phyloP scores from a whole-genome alignment of 2,888 invertebrate genomes.

The Microctonus brassicae region DNA sequence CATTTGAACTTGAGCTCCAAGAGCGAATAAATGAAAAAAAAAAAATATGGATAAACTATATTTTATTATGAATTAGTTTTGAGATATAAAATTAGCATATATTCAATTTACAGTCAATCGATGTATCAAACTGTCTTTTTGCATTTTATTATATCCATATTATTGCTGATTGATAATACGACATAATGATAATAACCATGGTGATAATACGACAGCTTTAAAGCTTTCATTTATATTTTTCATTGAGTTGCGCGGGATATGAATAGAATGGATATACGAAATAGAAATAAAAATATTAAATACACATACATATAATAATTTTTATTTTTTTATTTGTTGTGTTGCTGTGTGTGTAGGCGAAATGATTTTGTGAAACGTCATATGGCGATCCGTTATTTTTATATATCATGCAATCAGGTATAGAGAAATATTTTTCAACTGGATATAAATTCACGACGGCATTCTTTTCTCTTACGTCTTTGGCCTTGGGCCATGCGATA shows the following conservation, averaged over 20 bases:
- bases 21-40: background rate
- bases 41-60: background rate
- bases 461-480: conserved; percentile 40
- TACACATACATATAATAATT: background rate
- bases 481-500: conserved; percentile 39
- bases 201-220: background rate
- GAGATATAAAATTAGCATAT: background rate
- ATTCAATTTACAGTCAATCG: background rate
- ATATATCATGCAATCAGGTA: conserved; percentile 19
- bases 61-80: background rate
- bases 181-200: background rate
- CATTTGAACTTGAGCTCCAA: conserved; percentile 1
- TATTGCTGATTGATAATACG: background rate
- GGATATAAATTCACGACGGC: conserved; percentile 27
- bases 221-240: background rate
- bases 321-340: background rate
- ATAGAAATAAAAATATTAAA: background rate
- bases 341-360: background rate
- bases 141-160: no score
- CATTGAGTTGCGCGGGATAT: background rate
- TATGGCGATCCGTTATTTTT: conserved; percentile 34
- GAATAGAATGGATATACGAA: background rate
- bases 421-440: conserved; percentile 21
- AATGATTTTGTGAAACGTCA: conserved; percentile 25
- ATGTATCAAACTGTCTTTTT: background rate